Evolutionary conservation across 2,888 invertebrate genomes (phyloP), one percentile per base, ranked within the genome.

Genomic region (Meloe dianella): DNA sequence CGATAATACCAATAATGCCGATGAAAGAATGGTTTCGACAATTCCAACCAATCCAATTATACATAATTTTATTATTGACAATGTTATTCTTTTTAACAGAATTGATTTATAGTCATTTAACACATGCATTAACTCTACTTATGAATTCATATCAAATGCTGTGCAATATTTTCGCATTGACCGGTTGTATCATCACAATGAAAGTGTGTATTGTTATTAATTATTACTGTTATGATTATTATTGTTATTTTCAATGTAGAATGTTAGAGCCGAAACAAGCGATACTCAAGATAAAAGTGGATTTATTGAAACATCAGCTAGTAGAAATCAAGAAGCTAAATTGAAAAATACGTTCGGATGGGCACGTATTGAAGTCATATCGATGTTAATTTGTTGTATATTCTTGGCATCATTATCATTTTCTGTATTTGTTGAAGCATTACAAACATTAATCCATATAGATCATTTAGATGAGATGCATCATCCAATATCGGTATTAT

Each of bases 101-200:
- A 80, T 87, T 97, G 75, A 88, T 93, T 73, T 90, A 94, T 9
- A 95, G 96, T 68, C 94, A 97, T 83, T 86, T 95, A 75, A 95
- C 96, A 1, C 95, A 97, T 84, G 94, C 96, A 0, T 88, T 97
- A 60, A 96, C 97, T 0, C 87, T 97, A 12, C 89, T 97, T 59
- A 93, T 96, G 74, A 95, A 96, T 82, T 92, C 96, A 10, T 97
- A 97, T 85, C 96, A 97, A 84, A 94, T 96, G 88, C 88, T 98
- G 61, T 97, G 96, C 83, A 94, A 97, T 80, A 92, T 97, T 41
- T 90, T 97, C 64, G 95, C 96, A 10, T 88, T 97, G 64, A 85
- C 89, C 54, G 92, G 94, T 35, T 93, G 92, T 78, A 89, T 94
- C 76, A 85, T 92, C 59, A 91, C 93, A 24, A 89, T 93, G 71